phyloP scores from a whole-genome alignment of 2,888 invertebrate species.

The Mellilla xanthometata region DNA sequence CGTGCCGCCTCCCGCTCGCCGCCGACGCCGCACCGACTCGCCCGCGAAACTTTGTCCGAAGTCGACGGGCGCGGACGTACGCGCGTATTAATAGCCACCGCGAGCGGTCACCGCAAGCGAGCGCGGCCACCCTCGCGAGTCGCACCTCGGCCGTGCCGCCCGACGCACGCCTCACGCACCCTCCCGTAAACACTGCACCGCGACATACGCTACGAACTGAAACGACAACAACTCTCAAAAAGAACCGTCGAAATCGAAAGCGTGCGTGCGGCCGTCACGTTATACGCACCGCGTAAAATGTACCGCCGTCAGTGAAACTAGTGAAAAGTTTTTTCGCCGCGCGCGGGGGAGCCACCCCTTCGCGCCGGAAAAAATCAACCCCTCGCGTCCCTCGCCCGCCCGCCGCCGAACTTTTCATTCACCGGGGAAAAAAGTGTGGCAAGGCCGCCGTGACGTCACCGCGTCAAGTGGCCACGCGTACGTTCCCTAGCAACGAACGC shows the following conservation, averaged over 20 bases:
- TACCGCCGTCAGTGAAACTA: constrained; percentile 80
- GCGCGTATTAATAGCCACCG: constrained; percentile 78
- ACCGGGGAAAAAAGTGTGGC: constrained; percentile 83
- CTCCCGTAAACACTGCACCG: no score
- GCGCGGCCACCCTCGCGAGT: constrained; percentile 53
- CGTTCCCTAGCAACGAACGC: constrained; percentile 78
- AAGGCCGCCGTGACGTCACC: constrained; percentile 82
- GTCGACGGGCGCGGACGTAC: constrained; percentile 80
- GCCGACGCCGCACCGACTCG: constrained; percentile 70
- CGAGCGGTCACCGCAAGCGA: constrained; percentile 70
- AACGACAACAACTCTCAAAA: constrained; percentile 43
- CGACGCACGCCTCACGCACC: constrained; percentile 54
- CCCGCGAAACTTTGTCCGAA: constrained; percentile 81
- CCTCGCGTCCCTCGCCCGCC: constrained; percentile 76
- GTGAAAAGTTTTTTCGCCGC: constrained; percentile 78
- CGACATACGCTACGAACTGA: constrained; percentile 27
- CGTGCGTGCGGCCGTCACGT: constrained; percentile 68
- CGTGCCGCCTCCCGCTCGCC: constrained; percentile 75
- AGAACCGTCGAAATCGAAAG: constrained; percentile 59
- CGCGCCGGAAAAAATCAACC: constrained; percentile 74
- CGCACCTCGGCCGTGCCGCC: constrained; percentile 50
- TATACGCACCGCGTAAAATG: constrained; percentile 77
- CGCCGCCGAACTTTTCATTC: constrained; percentile 85
- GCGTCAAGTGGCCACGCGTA: constrained; percentile 77
- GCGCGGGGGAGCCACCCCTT: constrained; percentile 75